Conservation (phyloP, 1,140 invertebrate genomes). For the Plectrocnemia conspersa region DNA sequence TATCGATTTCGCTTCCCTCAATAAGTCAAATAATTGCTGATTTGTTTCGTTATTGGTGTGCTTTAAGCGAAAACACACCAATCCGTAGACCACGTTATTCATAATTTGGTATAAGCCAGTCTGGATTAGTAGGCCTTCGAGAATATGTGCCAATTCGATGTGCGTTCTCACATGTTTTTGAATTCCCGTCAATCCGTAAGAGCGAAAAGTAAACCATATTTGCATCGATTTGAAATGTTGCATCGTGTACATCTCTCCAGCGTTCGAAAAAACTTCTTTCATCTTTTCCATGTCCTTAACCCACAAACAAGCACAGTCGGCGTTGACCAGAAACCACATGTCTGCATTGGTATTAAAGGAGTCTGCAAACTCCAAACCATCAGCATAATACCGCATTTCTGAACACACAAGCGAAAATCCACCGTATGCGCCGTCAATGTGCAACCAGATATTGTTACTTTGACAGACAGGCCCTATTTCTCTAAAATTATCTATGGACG, state of each 20-base stretch:
- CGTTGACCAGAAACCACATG: slow-evolving; percentile 87
- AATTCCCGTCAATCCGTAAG: slow-evolving; percentile 76
- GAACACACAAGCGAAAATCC: slow-evolving; percentile 82
- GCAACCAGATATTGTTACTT: slow-evolving; percentile 61
- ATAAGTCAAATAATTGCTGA: slow-evolving; percentile 72
- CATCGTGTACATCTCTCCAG: slow-evolving; percentile 36
- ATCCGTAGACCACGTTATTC: slow-evolving; percentile 71
- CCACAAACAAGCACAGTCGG: slow-evolving; percentile 89
- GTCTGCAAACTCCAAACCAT: slow-evolving; percentile 77
- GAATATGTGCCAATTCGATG: slow-evolving; percentile 78
- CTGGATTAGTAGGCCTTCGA: slow-evolving; percentile 69
- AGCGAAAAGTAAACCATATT: slow-evolving; percentile 83
- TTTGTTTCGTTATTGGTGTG: slow-evolving; percentile 68
- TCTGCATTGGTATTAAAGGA: slow-evolving; percentile 93
- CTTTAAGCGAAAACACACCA: slow-evolving; percentile 66
- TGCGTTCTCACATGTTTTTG: slow-evolving; percentile 84
- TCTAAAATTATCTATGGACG: slow-evolving; percentile 75
- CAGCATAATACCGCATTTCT: slow-evolving; percentile 69
- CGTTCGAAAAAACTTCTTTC: slow-evolving; percentile 83
- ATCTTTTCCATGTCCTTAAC: slow-evolving; percentile 75
- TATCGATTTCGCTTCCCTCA: slow-evolving; percentile 83
- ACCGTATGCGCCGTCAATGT: slow-evolving; percentile 79
- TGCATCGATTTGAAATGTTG: slow-evolving; percentile 74
- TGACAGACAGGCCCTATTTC: slow-evolving; percentile 79
- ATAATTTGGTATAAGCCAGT: slow-evolving; percentile 80